A percentile compares a stretch with the other conserved stretches of the same genome.
phyloP scores from a whole-genome alignment of 2,888 invertebrate genomes.

The Eupeodes latifasciatus region DNA sequence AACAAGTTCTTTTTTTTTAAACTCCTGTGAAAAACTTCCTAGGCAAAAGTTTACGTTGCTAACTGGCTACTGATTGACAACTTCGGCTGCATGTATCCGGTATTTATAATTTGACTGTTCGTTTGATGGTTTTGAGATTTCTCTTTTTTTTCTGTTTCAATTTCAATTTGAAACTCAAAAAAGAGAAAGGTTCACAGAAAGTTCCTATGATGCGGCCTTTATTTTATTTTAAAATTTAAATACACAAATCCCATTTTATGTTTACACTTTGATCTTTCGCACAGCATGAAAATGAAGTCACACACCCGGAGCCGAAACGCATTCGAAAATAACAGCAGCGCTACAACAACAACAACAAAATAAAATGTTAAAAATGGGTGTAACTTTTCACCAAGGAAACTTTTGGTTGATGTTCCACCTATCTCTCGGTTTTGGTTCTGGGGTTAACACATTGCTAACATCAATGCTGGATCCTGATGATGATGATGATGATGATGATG shows the following conservation, averaged over 20 bases:
- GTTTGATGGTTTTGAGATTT: constrained; percentile 19
- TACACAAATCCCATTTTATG: constrained; percentile 60
- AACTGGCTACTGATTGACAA: constrained; percentile 62
- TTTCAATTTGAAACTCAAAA: not conserved
- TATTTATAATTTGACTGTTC: constrained; percentile 56
- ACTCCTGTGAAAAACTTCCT: constrained; percentile 30
- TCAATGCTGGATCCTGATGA: not conserved
- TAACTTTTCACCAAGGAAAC: constrained; percentile 43
- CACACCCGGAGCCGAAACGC: constrained; percentile 46
- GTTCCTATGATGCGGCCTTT: constrained; percentile 52
- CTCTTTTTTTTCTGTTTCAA: not conserved
- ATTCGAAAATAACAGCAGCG: not conserved
- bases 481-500: not conserved
- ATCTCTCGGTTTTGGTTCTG: not conserved
- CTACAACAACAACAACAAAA: not conserved
- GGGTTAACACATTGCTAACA: not conserved
- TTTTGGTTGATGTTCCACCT: constrained; percentile 54
- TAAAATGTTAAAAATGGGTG: constrained; percentile 32
- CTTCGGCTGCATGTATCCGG: constrained; percentile 33
- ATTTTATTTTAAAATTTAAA: constrained; percentile 61
- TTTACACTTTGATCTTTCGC: constrained; percentile 69
- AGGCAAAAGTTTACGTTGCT: constrained; percentile 37
- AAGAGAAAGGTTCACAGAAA: not conserved
- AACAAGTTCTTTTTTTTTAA: not conserved
- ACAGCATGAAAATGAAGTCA: constrained; percentile 45